Evolutionary conservation across 2,888 invertebrate species (phyloP), one percentile per base, ranked within the genome.

Genomic region (Epistrophella euchroma): DNA sequence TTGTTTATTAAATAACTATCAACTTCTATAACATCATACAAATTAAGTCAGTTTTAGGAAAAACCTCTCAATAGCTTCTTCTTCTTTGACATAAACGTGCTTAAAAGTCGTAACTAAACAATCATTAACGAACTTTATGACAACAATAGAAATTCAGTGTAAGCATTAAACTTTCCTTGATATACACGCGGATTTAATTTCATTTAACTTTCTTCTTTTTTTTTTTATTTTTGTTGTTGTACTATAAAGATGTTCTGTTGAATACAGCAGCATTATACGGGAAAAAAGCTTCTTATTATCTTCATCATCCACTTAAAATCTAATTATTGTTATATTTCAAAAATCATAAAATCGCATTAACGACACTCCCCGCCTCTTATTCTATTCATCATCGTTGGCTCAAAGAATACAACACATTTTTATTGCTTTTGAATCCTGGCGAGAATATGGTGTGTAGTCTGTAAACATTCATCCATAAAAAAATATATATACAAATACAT

Each of bases 261-360:
- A 60, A 60, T 19, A 40, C 13, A 6, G 15, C 19, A 9, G 15
- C 15, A 15, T 37, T 37, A 40, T 37, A 22, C 15, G 19, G 13
- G 4, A 58, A 58, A 58, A 37, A 58, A 58, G 19, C 37, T 58
- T 58, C 58, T 40, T 60, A 37, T 22, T 60, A 60, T 60, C 40
- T 40, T 37, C 60, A 40, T 40, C 60, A 60, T 60, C 60, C 40
- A 60, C 60, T 60, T 60, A 60, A 60, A 60, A 60, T 60, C 60
- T 60, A 60, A 60, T 60, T 60, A 60, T 60, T 60, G 60, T 60
- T 60, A 60, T 60, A 60, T 60, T 60, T 60, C 60, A 60, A 60
- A 60, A 60, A 60, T 60, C 60, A 60, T 60, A 60, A 40, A 60
- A 60, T 60, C 60, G 60, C 60, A 60, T 60, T 60, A 60, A 60